phyloP scores from a whole-genome alignment of 2,888 invertebrate species.

The Chloroclysta siterata region DNA sequence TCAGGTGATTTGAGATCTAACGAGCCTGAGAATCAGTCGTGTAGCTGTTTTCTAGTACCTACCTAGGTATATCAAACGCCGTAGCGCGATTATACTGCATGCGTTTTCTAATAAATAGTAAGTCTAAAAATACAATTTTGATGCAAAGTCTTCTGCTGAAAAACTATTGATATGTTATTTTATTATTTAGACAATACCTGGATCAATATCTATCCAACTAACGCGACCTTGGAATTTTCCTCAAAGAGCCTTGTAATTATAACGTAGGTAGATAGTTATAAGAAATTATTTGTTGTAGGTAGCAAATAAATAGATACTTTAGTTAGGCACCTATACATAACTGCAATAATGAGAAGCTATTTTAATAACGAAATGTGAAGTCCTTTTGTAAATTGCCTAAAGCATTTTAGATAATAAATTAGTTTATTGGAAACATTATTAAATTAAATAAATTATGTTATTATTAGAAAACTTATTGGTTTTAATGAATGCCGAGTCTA shows the following conservation, averaged over 20 bases:
- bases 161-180: background rate
- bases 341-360: constrained; percentile 25
- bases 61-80: too few relatives aligned
- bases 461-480: background rate
- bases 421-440: constrained; percentile 2
- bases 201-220: background rate
- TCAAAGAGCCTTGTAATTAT: constrained; percentile 10
- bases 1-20: too few relatives aligned
- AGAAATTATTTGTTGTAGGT: background rate
- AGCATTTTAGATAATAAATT: background rate
- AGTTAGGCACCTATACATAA: background rate
- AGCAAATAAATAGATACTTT: too few relatives aligned
- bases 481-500: background rate
- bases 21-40: too few relatives aligned
- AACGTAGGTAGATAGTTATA: too few relatives aligned
- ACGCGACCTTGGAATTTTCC: background rate
- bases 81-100: too few relatives aligned
- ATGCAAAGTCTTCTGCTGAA: background rate
- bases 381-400: constrained; percentile 17
- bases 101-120: too few relatives aligned
- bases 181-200: background rate
- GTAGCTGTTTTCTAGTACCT: too few relatives aligned
- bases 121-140: too few relatives aligned
- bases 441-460: constrained; percentile 21
- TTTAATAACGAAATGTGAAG: constrained; percentile 9